phyloP scores from a whole-genome alignment of 2,113 vertebrate species.

The Tricholaema leucomelas region DNA sequence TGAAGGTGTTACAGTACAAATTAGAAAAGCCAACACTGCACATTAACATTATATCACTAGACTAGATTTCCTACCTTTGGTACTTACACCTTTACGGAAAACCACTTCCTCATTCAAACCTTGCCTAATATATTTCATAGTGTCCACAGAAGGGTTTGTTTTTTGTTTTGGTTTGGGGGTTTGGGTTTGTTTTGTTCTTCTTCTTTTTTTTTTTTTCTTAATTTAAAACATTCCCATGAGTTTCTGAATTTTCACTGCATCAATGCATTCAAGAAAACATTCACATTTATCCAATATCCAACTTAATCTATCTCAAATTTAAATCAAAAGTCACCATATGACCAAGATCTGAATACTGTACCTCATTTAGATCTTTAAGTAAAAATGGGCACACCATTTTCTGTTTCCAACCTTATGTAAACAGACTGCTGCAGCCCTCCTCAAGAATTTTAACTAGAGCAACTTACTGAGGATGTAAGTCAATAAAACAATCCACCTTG shows the following conservation, averaged over 20 bases:
- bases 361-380: constrained; percentile 31
- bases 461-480: background rate
- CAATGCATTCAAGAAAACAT: background rate
- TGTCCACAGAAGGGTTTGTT: constrained; percentile 22
- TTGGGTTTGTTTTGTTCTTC: background rate
- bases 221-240: too few species aligned
- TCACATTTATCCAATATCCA: constrained; percentile 49
- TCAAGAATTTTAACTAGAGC: background rate
- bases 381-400: constrained; percentile 30
- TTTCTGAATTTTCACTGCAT: constrained; percentile 25
- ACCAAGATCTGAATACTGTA: constrained; percentile 41
- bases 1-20: constrained; percentile 80
- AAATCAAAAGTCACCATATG: constrained; percentile 40
- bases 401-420: background rate
- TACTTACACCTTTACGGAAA: constrained; percentile 78
- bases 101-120: constrained; percentile 58
- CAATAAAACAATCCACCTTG: constrained; percentile 30
- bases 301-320: constrained; percentile 47
- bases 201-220: background rate
- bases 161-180: background rate
- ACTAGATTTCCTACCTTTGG: constrained; percentile 82
- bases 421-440: constrained; percentile 20
- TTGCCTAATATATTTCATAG: constrained; percentile 50
- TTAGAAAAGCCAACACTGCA: constrained; percentile 81
- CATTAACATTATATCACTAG: constrained; percentile 75